Percentiles rank a stretch among this genome's conserved stretches.
Evolutionary conservation across 2,797 vertebrate genomes (phyloP).

Genomic region (Xerus rutilus): DNA sequence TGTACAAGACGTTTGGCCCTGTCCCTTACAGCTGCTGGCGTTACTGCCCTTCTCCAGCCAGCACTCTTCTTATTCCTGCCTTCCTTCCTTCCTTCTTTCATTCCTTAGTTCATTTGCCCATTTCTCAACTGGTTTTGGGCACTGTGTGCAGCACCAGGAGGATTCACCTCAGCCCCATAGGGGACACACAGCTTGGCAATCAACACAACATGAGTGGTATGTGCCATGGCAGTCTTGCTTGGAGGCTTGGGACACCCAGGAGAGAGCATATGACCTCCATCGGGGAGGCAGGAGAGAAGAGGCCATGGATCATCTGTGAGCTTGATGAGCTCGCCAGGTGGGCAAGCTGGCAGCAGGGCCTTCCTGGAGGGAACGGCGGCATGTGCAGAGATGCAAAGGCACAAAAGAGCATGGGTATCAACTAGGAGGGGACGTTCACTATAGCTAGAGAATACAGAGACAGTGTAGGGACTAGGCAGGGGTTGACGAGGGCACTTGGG

Average conservation of each 20-base stretch:
- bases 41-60: background rate
- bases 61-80: background rate
- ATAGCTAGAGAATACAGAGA: background rate
- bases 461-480: no score
- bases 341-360: no score
- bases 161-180: background rate
- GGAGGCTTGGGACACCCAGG: background rate
- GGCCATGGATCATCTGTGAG: background rate
- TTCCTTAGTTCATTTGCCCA: background rate
- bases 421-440: background rate
- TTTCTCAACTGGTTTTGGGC: background rate
- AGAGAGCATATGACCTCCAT: no score
- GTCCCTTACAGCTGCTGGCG: background rate
- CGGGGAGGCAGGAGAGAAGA: background rate
- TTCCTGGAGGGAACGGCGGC: background rate
- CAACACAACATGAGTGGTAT: background rate
- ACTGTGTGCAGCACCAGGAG: no score
- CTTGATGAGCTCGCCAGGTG: background rate
- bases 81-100: background rate
- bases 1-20: rapidly evolving
- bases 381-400: background rate
- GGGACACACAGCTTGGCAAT: background rate
- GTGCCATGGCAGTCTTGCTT: background rate
- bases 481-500: no score
- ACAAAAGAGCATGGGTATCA: rapidly evolving